Conservation (phyloP, 2,113 vertebrate genomes). For the Vireo altiloquus region DNA sequence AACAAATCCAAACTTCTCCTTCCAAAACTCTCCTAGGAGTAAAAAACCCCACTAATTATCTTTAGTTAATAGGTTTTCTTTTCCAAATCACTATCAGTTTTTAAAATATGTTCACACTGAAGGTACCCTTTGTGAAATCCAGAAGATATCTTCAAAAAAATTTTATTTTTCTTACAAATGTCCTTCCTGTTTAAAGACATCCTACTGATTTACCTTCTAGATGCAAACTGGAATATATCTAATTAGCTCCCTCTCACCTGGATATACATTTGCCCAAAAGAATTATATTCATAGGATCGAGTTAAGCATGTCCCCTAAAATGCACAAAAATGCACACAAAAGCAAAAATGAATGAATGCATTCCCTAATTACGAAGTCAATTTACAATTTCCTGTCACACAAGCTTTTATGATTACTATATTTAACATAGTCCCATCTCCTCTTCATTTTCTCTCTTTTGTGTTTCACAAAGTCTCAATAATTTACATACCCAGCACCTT, state of each 20-base stretch:
- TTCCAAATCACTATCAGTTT: background rate
- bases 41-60: background rate
- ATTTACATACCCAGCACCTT: background rate
- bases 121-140: background rate
- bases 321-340: background rate
- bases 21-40: background rate
- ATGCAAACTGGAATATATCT: background rate
- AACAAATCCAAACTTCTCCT: conserved; percentile 2
- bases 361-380: background rate
- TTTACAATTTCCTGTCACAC: background rate
- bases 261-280: background rate
- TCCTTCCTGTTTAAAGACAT: background rate
- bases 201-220: background rate
- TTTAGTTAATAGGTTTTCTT: background rate
- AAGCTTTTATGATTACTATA: conserved; percentile 8
- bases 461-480: background rate
- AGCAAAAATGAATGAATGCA: conserved; percentile 1
- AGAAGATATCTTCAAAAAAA: background rate
- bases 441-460: background rate
- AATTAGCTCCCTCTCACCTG: background rate
- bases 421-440: background rate
- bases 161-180: background rate
- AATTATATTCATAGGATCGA: background rate
- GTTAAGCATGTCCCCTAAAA: background rate
- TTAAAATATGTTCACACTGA: background rate